phyloP scores from a whole-genome alignment of 2,113 vertebrate genomes.

The Etheostoma spectabile region DNA sequence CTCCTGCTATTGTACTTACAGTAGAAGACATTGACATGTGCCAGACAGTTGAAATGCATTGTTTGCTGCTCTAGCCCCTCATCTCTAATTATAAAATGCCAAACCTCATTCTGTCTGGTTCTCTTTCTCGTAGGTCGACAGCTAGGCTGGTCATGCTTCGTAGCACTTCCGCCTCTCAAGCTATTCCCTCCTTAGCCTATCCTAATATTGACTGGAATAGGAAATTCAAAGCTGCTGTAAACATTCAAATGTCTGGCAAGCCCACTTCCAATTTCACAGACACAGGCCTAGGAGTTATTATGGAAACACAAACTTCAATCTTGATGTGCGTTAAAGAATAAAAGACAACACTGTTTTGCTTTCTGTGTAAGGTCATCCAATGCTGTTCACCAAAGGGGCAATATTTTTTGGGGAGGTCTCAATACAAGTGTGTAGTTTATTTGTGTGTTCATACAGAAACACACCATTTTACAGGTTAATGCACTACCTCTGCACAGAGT shows the following conservation, averaged over 20 bases:
- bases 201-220: constrained; percentile 81
- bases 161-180: constrained; percentile 63
- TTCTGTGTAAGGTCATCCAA: constrained; percentile 43
- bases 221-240: constrained; percentile 79
- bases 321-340: constrained; percentile 31
- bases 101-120: constrained; percentile 78
- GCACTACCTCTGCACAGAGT: constrained; percentile 43
- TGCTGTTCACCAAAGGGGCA: constrained; percentile 20
- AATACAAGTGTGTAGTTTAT: constrained; percentile 43
- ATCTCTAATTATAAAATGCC: constrained; percentile 83
- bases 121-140: constrained; percentile 64
- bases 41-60: constrained; percentile 62
- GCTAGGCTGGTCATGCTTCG: constrained; percentile 79
- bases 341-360: constrained; percentile 45
- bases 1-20: constrained; percentile 54
- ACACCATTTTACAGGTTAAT: constrained; percentile 65
- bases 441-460: constrained; percentile 29
- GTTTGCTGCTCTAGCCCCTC: constrained; percentile 70
- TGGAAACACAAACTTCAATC: constrained; percentile 67
- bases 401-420: constrained; percentile 26
- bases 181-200: constrained; percentile 72
- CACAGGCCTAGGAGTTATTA: constrained; percentile 68
- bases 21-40: constrained; percentile 48
- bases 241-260: constrained; percentile 78
- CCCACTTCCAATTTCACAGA: constrained; percentile 80